A percentile compares a stretch with the other conserved stretches of the same genome.
Conservation (phyloP, 1,140 invertebrate genomes). For the Cotesia vestalis region DNA sequence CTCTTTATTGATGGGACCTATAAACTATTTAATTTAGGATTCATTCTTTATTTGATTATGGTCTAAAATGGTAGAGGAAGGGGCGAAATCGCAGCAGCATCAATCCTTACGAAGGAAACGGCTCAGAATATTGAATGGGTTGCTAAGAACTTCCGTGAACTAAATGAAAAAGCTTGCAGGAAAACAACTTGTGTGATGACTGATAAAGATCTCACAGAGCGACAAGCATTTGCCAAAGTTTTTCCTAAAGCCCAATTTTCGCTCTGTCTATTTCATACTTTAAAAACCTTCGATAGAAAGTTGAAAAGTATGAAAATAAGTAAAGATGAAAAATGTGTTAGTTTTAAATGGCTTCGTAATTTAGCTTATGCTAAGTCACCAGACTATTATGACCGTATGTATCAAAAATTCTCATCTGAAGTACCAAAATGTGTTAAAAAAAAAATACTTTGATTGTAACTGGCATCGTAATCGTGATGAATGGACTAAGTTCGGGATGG, state of each 20-base stretch:
- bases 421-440: too few relatives aligned
- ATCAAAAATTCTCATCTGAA: too few relatives aligned
- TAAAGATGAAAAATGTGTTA: too few relatives aligned
- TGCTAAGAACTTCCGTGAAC: conserved; percentile 7
- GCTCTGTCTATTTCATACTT: conserved; percentile 32
- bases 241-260: conserved; percentile 25
- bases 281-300: conserved; percentile 12
- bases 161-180: conserved; percentile 8
- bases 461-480: too few relatives aligned
- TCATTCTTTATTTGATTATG: conserved; percentile 27
- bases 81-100: conserved; percentile 29
- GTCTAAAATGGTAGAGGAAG: conserved; percentile 22
- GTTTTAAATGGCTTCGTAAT: too few relatives aligned
- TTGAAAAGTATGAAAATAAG: background rate
- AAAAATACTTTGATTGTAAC: too few relatives aligned
- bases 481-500: too few relatives aligned
- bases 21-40: conserved; percentile 30
- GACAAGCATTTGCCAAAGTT: conserved; percentile 20
- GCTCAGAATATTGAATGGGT: conserved; percentile 21
- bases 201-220: conserved; percentile 31
- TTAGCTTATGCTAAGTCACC: too few relatives aligned
- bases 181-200: conserved; percentile 34
- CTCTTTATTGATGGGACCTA: conserved; percentile 38
- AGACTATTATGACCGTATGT: too few relatives aligned
- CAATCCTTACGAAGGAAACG: conserved; percentile 1